phyloP scores from a whole-genome alignment of 2,113 vertebrate genomes.

The Gorsachius goisagi region DNA sequence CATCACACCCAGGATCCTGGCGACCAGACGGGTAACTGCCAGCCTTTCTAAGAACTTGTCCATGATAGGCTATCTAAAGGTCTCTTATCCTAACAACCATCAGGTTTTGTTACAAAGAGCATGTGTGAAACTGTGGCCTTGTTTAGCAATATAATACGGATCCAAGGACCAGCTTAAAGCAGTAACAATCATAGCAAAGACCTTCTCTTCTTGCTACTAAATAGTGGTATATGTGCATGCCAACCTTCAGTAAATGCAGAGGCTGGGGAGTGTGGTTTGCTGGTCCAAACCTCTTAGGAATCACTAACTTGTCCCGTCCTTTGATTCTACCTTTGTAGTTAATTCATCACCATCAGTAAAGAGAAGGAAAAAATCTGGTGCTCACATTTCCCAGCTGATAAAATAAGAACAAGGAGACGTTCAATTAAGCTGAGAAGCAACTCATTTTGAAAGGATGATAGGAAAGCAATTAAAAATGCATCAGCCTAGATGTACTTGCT shows the following conservation, averaged over 20 bases:
- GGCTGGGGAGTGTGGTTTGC: background rate
- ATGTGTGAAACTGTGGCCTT: background rate
- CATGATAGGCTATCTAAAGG: background rate
- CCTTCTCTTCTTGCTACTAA: background rate
- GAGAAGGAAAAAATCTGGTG: background rate
- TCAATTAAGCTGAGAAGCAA: background rate
- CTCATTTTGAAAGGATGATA: background rate
- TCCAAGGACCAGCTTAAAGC: background rate
- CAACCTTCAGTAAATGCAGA: background rate
- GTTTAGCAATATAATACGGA: background rate
- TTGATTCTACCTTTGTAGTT: background rate
- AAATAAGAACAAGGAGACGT: background rate
- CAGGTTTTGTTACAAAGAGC: background rate
- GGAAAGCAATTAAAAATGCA: slow-evolving; percentile 21
- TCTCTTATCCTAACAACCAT: background rate
- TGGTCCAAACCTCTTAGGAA: background rate
- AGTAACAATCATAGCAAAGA: background rate
- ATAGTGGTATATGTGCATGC: rapidly evolving
- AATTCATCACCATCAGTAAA: background rate
- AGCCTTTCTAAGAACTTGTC: background rate
- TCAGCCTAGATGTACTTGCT: background rate
- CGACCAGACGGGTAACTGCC: rapidly evolving
- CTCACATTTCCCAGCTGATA: background rate
- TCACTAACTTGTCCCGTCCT: background rate
- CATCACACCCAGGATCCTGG: rapidly evolving